A percentile compares a stretch with the other conserved stretches of the same genome.
phyloP scores from a whole-genome alignment of 1,140 invertebrate species.

The Mya arenaria region DNA sequence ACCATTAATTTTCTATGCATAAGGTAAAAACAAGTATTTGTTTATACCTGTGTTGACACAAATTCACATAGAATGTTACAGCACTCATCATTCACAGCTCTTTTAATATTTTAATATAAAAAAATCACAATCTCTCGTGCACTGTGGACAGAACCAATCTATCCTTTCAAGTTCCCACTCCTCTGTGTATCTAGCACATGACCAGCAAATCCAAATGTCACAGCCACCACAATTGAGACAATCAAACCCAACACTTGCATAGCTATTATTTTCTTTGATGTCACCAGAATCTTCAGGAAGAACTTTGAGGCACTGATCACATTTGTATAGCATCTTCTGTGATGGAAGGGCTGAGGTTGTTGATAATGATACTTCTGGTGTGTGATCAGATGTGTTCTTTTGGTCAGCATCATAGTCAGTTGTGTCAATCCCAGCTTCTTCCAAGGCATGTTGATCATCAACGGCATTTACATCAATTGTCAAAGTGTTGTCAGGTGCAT shows the following conservation, averaged over 20 bases:
- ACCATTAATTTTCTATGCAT: too few species aligned
- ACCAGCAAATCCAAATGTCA: slow-evolving; percentile 14
- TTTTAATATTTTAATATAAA: too few species aligned
- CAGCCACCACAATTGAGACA: slow-evolving; percentile 3
- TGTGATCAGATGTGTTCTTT: neutral
- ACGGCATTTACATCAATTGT: too few species aligned
- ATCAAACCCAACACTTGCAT: slow-evolving; percentile 25
- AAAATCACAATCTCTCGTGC: slow-evolving; percentile 23
- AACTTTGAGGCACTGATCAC: neutral
- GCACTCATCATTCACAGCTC: too few species aligned
- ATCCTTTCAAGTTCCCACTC: neutral
- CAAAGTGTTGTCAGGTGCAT: neutral
- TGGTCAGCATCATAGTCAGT: too few species aligned
- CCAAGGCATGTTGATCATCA: too few species aligned
- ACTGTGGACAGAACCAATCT: slow-evolving; percentile 24
- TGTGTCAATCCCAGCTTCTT: too few species aligned
- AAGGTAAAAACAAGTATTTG: too few species aligned
- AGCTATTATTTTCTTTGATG: neutral
- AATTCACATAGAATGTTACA: too few species aligned
- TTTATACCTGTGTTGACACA: too few species aligned
- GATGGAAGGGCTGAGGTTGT: neutral
- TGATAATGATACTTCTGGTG: neutral
- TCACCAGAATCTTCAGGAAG: neutral
- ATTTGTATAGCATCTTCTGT: neutral
- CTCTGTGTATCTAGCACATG: slow-evolving; percentile 10